These are phyloP conservation scores for Pimpla rufipes DNA, from an alignment of 2,888 invertebrate species.

Conservation along the genomic window DNA sequence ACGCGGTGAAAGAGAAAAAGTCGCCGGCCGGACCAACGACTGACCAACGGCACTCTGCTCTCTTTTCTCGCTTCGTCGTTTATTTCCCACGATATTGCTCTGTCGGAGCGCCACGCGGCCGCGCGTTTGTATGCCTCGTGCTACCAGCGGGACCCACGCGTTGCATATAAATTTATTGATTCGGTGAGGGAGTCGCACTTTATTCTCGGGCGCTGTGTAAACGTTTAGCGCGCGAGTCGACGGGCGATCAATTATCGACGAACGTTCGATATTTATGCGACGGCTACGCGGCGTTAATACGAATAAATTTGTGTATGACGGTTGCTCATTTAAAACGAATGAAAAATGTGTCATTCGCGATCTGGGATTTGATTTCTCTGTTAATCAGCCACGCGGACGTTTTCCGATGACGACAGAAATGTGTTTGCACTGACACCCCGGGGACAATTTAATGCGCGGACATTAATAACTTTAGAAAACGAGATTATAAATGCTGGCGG, in stretches of 20 bases:
- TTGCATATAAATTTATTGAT: slow-evolving; percentile 29
- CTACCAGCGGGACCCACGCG: neutral
- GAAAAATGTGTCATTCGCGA: neutral
- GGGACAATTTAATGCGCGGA: no score
- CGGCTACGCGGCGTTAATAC: neutral
- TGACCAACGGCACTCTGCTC: slow-evolving; percentile 66
- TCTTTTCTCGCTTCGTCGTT: slow-evolving; percentile 63
- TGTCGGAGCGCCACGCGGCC: neutral
- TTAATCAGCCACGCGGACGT: no score
- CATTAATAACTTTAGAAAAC: no score
- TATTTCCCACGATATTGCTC: slow-evolving; percentile 65
- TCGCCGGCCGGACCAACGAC: slow-evolving; percentile 32
- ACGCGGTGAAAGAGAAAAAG: slow-evolving; percentile 23
- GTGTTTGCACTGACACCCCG: no score
- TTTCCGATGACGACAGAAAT: no score
- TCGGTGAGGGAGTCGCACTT: slow-evolving; percentile 1
- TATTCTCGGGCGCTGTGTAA: neutral
- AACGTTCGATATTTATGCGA: neutral
- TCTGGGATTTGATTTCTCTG: no score
- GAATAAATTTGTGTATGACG: neutral
- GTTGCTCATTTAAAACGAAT: neutral
- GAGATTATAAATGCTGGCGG: no score
- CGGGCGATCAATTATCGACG: slow-evolving; percentile 13
- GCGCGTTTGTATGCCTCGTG: neutral
- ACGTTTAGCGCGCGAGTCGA: slow-evolving; percentile 8